Evolutionary conservation across 2,113 vertebrate species (phyloP).

Genomic region (Promerops cafer): DNA sequence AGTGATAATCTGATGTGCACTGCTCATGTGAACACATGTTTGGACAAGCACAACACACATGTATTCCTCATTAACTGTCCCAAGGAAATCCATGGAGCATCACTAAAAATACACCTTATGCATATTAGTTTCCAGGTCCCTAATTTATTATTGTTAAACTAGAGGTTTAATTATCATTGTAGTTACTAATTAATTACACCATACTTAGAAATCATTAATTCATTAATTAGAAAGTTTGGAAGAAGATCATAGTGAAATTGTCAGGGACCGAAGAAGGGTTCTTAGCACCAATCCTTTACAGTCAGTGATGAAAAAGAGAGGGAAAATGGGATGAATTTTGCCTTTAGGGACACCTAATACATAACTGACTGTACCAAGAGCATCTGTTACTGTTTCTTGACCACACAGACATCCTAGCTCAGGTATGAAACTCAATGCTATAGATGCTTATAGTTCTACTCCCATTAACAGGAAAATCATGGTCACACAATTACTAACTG

Average conservation of each 20-base stretch:
- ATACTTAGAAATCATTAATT: background rate
- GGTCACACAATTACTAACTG: background rate
- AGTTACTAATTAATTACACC: background rate
- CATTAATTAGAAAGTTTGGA: background rate
- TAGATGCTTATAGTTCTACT: background rate
- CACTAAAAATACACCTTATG: background rate
- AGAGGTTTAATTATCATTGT: background rate
- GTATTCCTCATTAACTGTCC: background rate
- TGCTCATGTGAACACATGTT: background rate
- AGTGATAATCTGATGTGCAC: background rate
- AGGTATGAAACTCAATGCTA: background rate
- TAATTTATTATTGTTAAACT: background rate
- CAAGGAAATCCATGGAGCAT: background rate
- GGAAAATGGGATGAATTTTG: background rate
- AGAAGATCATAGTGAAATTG: background rate
- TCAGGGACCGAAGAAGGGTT: background rate
- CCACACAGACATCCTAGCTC: background rate
- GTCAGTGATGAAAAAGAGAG: background rate
- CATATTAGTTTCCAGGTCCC: background rate
- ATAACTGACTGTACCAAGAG: background rate
- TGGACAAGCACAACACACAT: fast-evolving
- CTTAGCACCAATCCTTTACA: background rate
- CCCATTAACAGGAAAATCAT: background rate
- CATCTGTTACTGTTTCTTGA: background rate
- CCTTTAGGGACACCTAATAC: background rate